Base-by-base conservation (phyloP, 2,797 vertebrate genomes). In the Tachyglossus aculeatus region DNA sequence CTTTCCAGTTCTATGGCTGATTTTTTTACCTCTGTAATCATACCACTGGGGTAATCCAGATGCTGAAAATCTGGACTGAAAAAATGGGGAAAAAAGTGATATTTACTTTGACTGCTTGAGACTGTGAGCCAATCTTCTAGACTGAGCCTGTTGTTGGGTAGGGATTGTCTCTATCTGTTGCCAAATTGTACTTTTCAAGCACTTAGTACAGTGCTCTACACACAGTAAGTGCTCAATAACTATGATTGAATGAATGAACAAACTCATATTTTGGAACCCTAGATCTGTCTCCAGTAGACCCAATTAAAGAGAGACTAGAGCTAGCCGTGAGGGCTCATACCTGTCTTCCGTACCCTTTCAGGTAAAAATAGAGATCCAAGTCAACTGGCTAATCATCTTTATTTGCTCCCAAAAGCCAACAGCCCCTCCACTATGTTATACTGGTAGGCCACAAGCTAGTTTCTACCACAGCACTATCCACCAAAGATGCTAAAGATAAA, bases 331-430 rank as follows among this genome's bases (percentile, higher is more conserved):
- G n/a, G n/a, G 27, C 39, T 19, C 6, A 31, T 59, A 18, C 44
- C 37, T 7, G 10, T 63, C 34, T 57, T 64, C 71, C 52, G 44
- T 43, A 29, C 38, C 70, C 25, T 21, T 16, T 18, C 9, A 22
- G 6, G 4, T 41, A 37, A 2, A 24, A 10, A 50, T 60, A n/a
- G 22, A 27, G 32, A 47, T 24, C 13, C n/a, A n/a, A 48, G 9
- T 36, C 33, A 56, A 45, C 34, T 43, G 40, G 11, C 22, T 67
- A 47, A 22, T 37, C 32, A 45, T 44, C 71, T 68, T 38, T 62
- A 52, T 24, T 40, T 71, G 34, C 45, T 81, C 57, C 41, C 63
- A 51, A 58, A 71, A 77, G 58, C 18, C 39, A 71, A 60, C 27
- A 71, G 59, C 27, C 13, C 16, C 47, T n/a, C n/a, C 48, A 29